Evolutionary conservation across 2,797 vertebrate genomes (phyloP).

Genomic region (Cuniculus paca): DNA sequence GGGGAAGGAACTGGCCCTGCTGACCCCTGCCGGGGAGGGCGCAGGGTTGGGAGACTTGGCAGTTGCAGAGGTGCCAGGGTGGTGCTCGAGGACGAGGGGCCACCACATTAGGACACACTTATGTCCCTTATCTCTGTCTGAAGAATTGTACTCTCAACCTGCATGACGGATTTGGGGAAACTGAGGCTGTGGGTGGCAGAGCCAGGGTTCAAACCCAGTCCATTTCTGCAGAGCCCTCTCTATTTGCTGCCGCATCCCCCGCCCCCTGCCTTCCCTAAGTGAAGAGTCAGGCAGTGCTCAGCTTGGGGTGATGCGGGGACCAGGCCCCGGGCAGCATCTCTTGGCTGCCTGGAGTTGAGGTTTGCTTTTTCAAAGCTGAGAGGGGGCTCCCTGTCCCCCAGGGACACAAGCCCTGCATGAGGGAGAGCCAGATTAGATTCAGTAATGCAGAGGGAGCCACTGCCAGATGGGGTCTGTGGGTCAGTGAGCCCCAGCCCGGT

Average conservation of each 20-base stretch:
- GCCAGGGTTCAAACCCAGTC: background rate
- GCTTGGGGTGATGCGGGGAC: no score
- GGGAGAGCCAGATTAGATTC: background rate
- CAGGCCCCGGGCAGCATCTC: background rate
- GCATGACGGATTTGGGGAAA: background rate
- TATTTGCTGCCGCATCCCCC: background rate
- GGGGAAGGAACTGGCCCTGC: background rate
- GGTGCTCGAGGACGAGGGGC: background rate
- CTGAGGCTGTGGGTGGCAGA: background rate
- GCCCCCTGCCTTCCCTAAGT: no score
- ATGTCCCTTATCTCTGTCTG: background rate
- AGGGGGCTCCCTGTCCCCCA: background rate
- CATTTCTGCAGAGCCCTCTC: background rate
- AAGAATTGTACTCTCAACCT: rapidly evolving
- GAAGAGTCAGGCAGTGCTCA: background rate
- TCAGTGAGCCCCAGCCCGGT: background rate
- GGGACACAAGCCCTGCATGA: background rate
- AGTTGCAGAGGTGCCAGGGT: background rate
- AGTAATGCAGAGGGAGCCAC: constrained; percentile 62
- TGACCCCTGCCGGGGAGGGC: no score
- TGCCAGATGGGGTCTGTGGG: rapidly evolving
- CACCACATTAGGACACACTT: rapidly evolving
- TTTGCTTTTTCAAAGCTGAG: background rate
- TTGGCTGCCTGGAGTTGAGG: background rate
- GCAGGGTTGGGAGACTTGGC: background rate